Evolutionary conservation across 1,140 invertebrate species (phyloP).

Genomic region (Cephus cinctus): DNA sequence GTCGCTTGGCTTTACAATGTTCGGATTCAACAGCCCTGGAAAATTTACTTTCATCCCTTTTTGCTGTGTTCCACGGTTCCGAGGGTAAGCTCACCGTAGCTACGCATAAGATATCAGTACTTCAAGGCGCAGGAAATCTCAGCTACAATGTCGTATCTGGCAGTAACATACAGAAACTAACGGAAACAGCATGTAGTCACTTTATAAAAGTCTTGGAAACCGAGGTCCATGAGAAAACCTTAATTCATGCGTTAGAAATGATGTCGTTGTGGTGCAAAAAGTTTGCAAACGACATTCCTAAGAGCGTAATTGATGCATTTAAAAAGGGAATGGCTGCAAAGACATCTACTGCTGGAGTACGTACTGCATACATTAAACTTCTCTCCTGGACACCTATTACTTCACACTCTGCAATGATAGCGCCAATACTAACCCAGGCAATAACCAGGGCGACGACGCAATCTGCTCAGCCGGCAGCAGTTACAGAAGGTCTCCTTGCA

Average conservation of each 20-base stretch:
- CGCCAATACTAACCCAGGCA: slow-evolving; percentile 40
- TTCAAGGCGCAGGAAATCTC: slow-evolving; percentile 82
- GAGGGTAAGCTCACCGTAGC: slow-evolving; percentile 89
- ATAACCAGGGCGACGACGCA: slow-evolving; percentile 46
- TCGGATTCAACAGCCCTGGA: slow-evolving; percentile 68
- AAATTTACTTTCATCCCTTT: slow-evolving; percentile 70
- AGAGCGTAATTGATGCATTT: slow-evolving; percentile 72
- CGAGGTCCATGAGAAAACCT: slow-evolving; percentile 91
- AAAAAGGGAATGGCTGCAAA: slow-evolving; percentile 80
- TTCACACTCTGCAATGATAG: slow-evolving; percentile 32
- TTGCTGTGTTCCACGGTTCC: slow-evolving; percentile 84
- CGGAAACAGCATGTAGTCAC: slow-evolving; percentile 63
- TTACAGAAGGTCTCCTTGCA: slow-evolving; percentile 80
- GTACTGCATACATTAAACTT: slow-evolving; percentile 67
- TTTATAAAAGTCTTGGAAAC: slow-evolving; percentile 80
- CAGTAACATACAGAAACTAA: slow-evolving; percentile 61
- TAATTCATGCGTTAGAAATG: slow-evolving; percentile 78
- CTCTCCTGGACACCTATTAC: slow-evolving; percentile 33
- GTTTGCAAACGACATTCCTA: slow-evolving; percentile 67
- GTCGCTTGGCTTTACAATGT: slow-evolving; percentile 71
- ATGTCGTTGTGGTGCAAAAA: slow-evolving; percentile 77
- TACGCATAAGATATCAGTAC: slow-evolving; percentile 85
- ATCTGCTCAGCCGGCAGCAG: slow-evolving; percentile 58
- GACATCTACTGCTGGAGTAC: slow-evolving; percentile 73
- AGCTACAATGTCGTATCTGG: slow-evolving; percentile 70